Conservation (phyloP, 2,113 vertebrate species). For the Myiagra hebetior region DNA sequence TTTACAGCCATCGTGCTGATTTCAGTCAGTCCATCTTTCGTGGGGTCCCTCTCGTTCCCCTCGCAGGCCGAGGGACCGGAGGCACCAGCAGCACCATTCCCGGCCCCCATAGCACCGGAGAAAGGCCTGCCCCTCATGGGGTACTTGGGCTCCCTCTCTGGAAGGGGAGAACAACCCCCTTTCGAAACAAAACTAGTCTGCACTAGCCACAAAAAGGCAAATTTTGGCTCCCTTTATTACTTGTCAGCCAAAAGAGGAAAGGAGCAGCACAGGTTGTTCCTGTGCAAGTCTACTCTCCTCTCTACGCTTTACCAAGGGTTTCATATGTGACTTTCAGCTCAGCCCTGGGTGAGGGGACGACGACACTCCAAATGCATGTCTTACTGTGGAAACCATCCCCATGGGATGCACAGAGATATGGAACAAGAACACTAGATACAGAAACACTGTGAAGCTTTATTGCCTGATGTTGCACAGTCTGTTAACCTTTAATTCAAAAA, state of each 20-base stretch:
- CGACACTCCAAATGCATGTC: rapidly evolving
- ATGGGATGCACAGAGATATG: background rate
- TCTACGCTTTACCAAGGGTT: background rate
- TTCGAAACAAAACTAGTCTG: rapidly evolving
- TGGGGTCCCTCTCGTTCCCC: rapidly evolving
- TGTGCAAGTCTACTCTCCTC: background rate
- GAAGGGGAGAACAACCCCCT: background rate
- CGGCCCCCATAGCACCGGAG: background rate
- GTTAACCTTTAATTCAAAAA: background rate
- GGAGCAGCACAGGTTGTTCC: background rate
- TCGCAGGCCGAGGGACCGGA: rapidly evolving
- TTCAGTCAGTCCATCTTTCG: background rate
- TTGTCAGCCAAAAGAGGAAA: background rate
- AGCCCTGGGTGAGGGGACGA: background rate
- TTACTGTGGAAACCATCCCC: background rate
- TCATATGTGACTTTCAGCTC: background rate
- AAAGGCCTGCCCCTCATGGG: rapidly evolving
- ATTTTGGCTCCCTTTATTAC: background rate
- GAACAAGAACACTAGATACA: background rate
- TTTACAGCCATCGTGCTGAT: background rate
- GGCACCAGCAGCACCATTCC: rapidly evolving
- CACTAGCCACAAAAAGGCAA: background rate
- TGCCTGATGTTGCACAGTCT: background rate
- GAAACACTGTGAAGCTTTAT: background rate
- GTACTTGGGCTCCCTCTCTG: background rate